These are phyloP conservation scores for Eclectus roratus DNA, from an alignment of 2,113 vertebrate genomes.

Conservation along the genomic window DNA sequence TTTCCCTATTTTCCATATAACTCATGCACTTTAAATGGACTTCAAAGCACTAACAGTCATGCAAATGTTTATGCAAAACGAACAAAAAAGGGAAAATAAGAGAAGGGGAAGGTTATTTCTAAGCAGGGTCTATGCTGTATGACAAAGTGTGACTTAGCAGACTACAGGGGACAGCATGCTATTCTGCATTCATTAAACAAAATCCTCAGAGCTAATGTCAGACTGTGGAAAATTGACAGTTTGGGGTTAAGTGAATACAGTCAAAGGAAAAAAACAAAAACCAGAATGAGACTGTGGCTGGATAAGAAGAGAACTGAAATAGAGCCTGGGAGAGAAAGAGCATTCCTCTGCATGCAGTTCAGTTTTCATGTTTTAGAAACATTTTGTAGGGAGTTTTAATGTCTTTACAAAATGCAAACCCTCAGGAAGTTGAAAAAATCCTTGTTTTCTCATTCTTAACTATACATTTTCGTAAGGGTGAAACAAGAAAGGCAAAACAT, in stretches of 20 bases:
- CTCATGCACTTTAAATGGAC: conserved; percentile 84
- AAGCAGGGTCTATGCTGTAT: conserved; percentile 57
- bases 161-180: conserved; percentile 28
- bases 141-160: conserved; percentile 48
- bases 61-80: conserved; percentile 75
- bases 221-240: conserved; percentile 42
- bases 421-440: conserved; percentile 55
- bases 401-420: conserved; percentile 53
- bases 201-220: conserved; percentile 29
- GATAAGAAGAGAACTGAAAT: conserved; percentile 35
- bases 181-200: conserved; percentile 7
- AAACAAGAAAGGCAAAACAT: conserved; percentile 18
- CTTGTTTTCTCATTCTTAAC: conserved; percentile 37
- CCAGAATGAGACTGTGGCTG: conserved; percentile 29
- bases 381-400: conserved; percentile 12
- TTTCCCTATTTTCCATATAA: conserved; percentile 80
- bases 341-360: conserved; percentile 56
- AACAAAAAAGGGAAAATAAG: conserved; percentile 50
- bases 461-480: conserved; percentile 47
- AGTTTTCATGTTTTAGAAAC: conserved; percentile 38
- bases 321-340: conserved; percentile 26
- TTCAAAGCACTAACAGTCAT: conserved; percentile 79
- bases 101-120: conserved; percentile 22
- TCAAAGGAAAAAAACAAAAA: neutral
- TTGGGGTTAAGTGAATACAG: conserved; percentile 47